These are phyloP conservation scores for Blera fallax DNA, from an alignment of 2,888 invertebrate genomes.

Conservation along the genomic window DNA sequence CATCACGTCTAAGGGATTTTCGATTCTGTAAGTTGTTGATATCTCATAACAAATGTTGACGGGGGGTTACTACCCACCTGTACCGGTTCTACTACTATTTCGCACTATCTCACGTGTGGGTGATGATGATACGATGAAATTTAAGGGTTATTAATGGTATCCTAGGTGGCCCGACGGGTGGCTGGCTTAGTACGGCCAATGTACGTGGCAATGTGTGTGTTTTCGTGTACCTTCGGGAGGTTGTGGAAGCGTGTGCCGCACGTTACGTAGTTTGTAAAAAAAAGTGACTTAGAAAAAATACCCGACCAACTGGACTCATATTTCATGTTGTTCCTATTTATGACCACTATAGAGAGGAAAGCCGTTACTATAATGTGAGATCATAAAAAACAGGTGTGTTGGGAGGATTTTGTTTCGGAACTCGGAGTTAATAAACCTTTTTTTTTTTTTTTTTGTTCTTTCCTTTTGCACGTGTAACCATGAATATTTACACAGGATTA, in stretches of 20 bases:
- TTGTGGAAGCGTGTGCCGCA: background rate
- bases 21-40: slow-evolving; percentile 37
- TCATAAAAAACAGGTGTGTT: background rate
- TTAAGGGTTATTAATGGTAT: slow-evolving; percentile 34
- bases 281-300: background rate
- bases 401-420: background rate
- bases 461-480: background rate
- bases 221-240: background rate
- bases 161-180: background rate
- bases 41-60: background rate
- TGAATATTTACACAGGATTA: slow-evolving; percentile 3
- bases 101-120: slow-evolving; percentile 4
- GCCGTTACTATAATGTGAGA: background rate
- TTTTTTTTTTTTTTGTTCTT: background rate
- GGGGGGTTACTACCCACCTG: background rate
- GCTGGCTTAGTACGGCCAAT: background rate
- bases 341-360: background rate
- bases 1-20: slow-evolving; percentile 22
- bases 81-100: background rate
- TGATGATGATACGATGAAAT: slow-evolving; percentile 26
- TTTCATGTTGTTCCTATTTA: slow-evolving; percentile 1
- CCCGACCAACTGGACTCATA: background rate
- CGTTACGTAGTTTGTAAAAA: slow-evolving; percentile 1
- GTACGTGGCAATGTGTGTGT: background rate
- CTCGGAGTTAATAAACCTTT: background rate